Conservation (phyloP, 2,888 invertebrate genomes). For the Gryllus longicercus region DNA sequence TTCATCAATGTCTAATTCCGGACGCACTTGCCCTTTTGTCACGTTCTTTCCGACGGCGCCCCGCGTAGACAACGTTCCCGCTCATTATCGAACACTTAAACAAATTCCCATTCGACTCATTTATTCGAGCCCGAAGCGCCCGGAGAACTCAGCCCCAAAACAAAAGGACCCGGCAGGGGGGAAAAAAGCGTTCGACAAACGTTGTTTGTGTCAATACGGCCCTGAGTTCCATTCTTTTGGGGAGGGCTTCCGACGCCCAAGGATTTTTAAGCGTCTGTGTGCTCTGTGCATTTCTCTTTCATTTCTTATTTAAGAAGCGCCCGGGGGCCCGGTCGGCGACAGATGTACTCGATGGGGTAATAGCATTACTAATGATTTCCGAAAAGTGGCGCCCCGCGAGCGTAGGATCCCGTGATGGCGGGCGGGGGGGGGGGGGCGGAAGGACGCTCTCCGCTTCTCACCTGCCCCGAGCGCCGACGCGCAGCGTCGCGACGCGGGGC, state of each 20-base stretch:
- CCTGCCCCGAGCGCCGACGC: background rate
- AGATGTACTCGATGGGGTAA: conserved; percentile 1
- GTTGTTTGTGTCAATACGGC: conserved; percentile 17
- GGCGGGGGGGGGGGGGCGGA: background rate
- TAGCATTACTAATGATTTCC: conserved; percentile 17
- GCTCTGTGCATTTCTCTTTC: conserved; percentile 9
- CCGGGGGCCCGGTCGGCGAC: background rate
- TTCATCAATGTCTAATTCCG: conserved; percentile 17
- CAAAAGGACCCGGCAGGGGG: background rate
- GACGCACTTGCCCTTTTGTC: conserved; percentile 2
- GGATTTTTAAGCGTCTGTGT: background rate
- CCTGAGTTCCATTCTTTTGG: background rate
- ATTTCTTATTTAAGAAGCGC: conserved; percentile 17
- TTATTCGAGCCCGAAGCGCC: background rate
- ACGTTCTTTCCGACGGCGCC: background rate
- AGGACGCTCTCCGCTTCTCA: background rate
- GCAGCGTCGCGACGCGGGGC: too few species aligned
- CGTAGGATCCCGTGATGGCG: background rate
- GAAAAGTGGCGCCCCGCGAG: background rate
- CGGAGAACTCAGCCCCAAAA: conserved; percentile 4
- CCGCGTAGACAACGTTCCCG: conserved; percentile 17
- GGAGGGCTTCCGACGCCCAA: background rate
- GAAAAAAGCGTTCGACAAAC: conserved; percentile 8
- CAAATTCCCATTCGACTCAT: background rate
- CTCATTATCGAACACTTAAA: conserved; percentile 17